Evolutionary conservation across 2,113 vertebrate species (phyloP), one percentile per base, ranked within the genome.

Genomic region (Chunga burmeisteri): DNA sequence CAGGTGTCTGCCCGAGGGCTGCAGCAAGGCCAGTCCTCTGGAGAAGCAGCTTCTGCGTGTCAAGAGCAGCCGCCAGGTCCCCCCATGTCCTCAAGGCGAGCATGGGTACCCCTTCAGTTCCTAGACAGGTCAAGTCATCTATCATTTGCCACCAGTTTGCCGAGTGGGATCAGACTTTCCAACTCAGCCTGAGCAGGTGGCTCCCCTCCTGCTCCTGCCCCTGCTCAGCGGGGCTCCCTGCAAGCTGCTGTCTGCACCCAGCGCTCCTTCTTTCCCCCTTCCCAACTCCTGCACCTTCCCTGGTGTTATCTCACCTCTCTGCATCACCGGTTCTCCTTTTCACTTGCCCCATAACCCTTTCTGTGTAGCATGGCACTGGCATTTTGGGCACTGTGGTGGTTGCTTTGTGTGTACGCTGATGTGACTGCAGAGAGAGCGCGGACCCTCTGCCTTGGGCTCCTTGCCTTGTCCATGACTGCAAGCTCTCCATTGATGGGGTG

Each of bases 321-420:
- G 18, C 2, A 0, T 42, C 36, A 42, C 22, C 34, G 25, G 42
- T 40, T 52, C n/a, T 67, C 22, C 46, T 61, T 65, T 34, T 26
- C 70, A 10, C 19, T 59, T 85, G 55, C 17, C 30, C 29, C 6
- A 0, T n/a, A 36, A 47, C 17, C 17, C 19, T 34, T 68, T 50
- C 38, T 2, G 1, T 18, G 32, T 20, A 50, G 21, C 47, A 18
- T 0, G 1, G 1, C 32, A 2, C 46, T 46, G 38, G 30, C n/a
- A 10, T 77, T 89, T 70, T 34, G 67, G 36, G 47, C 44, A 27
- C 56, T 13, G 16, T 52, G 21, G 11, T 11, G 5, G 42, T 50
- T 40, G 22, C 10, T 38, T 42, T 42, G 29, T 2, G 0, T 11
- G 10, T 29, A 32, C 0, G 0, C 32, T 72, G 82, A 16, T 42